Evolutionary conservation across 2,888 invertebrate species (phyloP).

Genomic region (Andrena bucephala): DNA sequence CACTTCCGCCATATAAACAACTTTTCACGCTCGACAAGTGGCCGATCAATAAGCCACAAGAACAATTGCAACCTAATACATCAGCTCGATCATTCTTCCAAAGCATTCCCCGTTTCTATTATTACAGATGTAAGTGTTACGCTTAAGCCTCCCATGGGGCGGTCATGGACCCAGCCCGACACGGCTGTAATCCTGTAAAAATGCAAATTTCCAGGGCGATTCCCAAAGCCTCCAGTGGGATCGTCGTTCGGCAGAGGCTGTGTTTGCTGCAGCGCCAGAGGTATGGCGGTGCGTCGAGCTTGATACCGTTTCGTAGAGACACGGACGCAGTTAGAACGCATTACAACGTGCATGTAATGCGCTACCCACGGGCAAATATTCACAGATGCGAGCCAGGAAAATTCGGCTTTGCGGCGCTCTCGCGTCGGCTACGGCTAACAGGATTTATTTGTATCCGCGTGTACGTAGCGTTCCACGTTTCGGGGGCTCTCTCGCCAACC

Average conservation of each 20-base stretch:
- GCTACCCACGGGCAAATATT: slow-evolving; percentile 78
- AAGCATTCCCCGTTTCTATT: slow-evolving; percentile 35
- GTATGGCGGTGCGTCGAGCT: slow-evolving; percentile 26
- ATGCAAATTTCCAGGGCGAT: slow-evolving; percentile 76
- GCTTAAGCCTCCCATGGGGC: slow-evolving; percentile 70
- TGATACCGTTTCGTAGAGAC: slow-evolving; percentile 26
- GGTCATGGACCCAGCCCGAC: slow-evolving; percentile 38
- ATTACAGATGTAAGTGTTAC: slow-evolving; percentile 79
- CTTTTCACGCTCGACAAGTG: too few relatives aligned
- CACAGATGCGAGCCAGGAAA: slow-evolving; percentile 78
- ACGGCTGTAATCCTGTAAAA: slow-evolving; percentile 79
- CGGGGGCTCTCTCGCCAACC: slow-evolving; percentile 23
- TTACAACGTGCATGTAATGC: slow-evolving; percentile 67
- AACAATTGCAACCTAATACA: too few relatives aligned
- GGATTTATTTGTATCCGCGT: slow-evolving; percentile 77
- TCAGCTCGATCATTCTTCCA: neutral
- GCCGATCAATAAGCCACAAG: too few relatives aligned
- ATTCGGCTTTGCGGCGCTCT: slow-evolving; percentile 72
- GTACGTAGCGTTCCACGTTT: slow-evolving; percentile 60
- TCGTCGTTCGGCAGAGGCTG: slow-evolving; percentile 2
- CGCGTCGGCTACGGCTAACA: slow-evolving; percentile 70
- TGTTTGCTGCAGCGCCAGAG: slow-evolving; percentile 35
- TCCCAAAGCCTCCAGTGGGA: slow-evolving; percentile 21
- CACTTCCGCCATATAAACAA: too few relatives aligned
- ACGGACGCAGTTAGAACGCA: slow-evolving; percentile 56